Conservation (phyloP, 1,140 invertebrate species). For the Ridgeia piscesae region DNA sequence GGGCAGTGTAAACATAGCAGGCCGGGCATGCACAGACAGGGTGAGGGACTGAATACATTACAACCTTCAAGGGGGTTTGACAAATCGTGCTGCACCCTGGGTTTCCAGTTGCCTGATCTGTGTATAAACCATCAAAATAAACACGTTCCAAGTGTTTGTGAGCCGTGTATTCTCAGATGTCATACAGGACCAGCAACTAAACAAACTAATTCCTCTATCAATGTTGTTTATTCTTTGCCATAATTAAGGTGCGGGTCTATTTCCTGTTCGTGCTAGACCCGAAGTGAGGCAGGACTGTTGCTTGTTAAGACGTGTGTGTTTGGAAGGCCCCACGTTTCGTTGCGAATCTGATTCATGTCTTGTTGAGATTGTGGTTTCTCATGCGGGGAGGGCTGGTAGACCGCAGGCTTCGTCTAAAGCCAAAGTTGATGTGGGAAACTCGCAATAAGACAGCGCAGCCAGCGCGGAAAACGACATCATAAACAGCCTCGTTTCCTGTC, state of each 20-base stretch:
- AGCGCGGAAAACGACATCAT: background rate
- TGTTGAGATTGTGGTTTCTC: constrained; percentile 1
- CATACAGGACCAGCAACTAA: background rate
- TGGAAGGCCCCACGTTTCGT: background rate
- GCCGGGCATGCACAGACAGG: background rate
- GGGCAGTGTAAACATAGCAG: background rate
- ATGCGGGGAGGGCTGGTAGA: background rate
- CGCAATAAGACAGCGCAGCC: background rate
- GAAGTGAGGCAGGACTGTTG: background rate
- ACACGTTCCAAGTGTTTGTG: background rate
- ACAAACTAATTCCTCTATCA: background rate
- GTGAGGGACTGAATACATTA: background rate
- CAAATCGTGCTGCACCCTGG: background rate
- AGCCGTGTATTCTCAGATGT: background rate
- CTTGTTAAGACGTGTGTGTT: background rate
- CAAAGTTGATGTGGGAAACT: background rate
- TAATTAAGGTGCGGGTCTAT: background rate
- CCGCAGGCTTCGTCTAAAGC: background rate
- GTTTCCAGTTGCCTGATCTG: background rate
- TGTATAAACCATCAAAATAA: background rate
- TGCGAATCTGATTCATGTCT: background rate
- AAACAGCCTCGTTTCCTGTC: background rate
- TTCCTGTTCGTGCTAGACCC: background rate
- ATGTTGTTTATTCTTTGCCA: background rate
- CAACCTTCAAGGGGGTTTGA: background rate